Conservation (phyloP, 2,113 vertebrate genomes). For the Ardeotis arabs region DNA sequence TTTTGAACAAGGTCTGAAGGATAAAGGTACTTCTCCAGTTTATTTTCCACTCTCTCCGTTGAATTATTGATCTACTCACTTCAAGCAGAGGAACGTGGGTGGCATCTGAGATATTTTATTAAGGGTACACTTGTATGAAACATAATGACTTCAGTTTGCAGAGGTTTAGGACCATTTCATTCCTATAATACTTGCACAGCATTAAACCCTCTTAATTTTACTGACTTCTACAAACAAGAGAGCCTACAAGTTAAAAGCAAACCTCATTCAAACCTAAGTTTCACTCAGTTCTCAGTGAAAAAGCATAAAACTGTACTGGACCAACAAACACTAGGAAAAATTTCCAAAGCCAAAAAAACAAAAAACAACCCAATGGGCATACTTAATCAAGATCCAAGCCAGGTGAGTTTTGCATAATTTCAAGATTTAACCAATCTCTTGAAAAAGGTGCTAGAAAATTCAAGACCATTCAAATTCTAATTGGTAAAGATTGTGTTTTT, state of each 20-base stretch:
- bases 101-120: neutral
- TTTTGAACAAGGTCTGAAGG: neutral
- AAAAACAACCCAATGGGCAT: too few species aligned
- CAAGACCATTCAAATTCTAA: neutral
- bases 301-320: neutral
- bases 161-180: neutral
- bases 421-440: neutral
- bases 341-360: neutral
- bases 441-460: neutral
- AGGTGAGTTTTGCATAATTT: neutral
- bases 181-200: neutral
- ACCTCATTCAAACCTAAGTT: neutral
- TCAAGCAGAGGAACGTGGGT: neutral
- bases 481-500: neutral
- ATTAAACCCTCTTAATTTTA: neutral
- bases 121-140: neutral
- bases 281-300: neutral
- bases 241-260: neutral
- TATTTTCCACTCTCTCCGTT: neutral
- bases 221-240: neutral
- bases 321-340: neutral
- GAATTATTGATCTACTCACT: neutral
- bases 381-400: neutral
- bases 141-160: neutral
- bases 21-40: neutral